Evolutionary conservation across 2,113 vertebrate species (phyloP).

Genomic region (Lynx canadensis): DNA sequence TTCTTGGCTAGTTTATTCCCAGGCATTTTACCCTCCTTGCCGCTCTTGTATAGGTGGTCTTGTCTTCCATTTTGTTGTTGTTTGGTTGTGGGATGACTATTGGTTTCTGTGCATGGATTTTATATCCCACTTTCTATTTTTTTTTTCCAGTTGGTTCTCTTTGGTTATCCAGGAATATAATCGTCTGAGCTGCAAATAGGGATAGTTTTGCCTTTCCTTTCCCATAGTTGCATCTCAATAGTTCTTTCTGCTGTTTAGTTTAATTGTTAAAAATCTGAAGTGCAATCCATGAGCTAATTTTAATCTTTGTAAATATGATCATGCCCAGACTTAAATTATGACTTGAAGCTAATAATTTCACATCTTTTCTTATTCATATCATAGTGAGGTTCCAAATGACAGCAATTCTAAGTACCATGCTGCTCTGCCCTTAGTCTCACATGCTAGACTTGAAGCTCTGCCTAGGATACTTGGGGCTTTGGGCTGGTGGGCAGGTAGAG

Average conservation of each 20-base stretch:
- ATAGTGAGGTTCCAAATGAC: background rate
- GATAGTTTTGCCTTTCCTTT: background rate
- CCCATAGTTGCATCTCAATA: background rate
- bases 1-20: background rate
- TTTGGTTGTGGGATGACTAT: background rate
- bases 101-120: constrained; percentile 8
- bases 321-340: constrained; percentile 11
- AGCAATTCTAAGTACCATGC: background rate
- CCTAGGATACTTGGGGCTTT: background rate
- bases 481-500: background rate
- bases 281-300: constrained; percentile 15
- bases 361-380: background rate
- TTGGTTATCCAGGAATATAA: background rate
- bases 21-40: background rate
- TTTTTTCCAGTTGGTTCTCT: constrained; percentile 43
- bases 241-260: background rate
- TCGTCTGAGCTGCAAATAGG: background rate
- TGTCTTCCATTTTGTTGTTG: background rate
- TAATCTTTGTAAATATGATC: constrained; percentile 13
- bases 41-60: background rate
- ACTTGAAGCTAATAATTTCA: background rate
- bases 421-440: background rate
- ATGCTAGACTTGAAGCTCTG: background rate
- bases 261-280: constrained; percentile 24
- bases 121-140: background rate